Evolutionary conservation across 1,140 invertebrate species (phyloP).

Genomic region (Drosophila parabipectinata): DNA sequence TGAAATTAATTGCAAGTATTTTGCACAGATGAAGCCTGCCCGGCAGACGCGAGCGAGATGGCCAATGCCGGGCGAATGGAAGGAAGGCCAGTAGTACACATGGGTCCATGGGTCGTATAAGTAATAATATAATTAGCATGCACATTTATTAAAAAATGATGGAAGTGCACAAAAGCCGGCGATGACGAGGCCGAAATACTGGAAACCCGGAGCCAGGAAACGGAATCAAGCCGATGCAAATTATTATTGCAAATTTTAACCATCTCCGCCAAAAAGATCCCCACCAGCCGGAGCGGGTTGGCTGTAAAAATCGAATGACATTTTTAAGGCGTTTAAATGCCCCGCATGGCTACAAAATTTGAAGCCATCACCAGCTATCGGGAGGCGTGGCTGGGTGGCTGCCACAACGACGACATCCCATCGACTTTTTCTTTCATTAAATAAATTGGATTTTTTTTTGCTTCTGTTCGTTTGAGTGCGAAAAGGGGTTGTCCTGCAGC

Average conservation of each 20-base stretch:
- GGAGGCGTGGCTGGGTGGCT: constrained; percentile 11
- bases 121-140: constrained; percentile 82
- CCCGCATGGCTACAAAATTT: constrained; percentile 26
- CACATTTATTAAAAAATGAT: constrained; percentile 81
- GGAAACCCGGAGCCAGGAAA: constrained; percentile 43
- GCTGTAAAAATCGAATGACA: constrained; percentile 63
- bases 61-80: not conserved
- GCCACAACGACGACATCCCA: constrained; percentile 10
- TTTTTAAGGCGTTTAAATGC: constrained; percentile 73
- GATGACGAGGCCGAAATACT: constrained; percentile 15
- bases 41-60: constrained; percentile 4
- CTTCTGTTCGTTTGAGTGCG: constrained; percentile 4
- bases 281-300: not conserved
- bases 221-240: constrained; percentile 63
- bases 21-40: constrained; percentile 33
- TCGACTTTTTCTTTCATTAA: constrained; percentile 55
- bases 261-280: not conserved
- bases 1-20: constrained; percentile 80
- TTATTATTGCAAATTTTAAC: constrained; percentile 68
- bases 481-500: constrained; percentile 12
- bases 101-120: constrained; percentile 65
- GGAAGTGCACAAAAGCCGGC: constrained; percentile 67
- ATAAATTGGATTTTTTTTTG: constrained; percentile 60
- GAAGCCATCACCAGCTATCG: not conserved
- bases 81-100: constrained; percentile 1